Evolutionary conservation across 1,140 invertebrate species (phyloP).

Genomic region (Hyles euphorbiae): DNA sequence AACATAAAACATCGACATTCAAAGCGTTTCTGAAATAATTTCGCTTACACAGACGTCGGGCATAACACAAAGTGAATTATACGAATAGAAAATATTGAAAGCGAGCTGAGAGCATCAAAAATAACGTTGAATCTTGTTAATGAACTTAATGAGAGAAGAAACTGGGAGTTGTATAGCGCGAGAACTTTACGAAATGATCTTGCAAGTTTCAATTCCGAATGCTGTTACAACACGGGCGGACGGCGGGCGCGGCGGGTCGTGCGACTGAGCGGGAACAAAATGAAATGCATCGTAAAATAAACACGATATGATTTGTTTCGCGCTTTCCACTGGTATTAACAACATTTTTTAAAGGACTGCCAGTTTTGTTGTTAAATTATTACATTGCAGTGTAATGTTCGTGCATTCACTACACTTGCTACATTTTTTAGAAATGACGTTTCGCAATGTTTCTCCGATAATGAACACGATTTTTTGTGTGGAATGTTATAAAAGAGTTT

Average conservation of each 20-base stretch:
- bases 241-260: conserved; percentile 20
- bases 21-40: conserved; percentile 65
- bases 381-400: no score
- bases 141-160: conserved; percentile 67
- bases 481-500: no score
- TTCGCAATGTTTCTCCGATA: no score
- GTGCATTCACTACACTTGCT: no score
- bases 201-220: conserved; percentile 60
- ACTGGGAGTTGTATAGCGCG: conserved; percentile 49
- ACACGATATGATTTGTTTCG: conserved; percentile 26
- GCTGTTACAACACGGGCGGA: conserved; percentile 43
- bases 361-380: no score
- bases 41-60: conserved; percentile 50
- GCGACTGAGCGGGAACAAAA: conserved; percentile 41
- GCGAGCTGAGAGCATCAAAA: conserved; percentile 61
- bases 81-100: conserved; percentile 67
- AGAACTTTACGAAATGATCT: conserved; percentile 51
- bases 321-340: no score
- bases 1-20: conserved; percentile 70
- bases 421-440: no score
- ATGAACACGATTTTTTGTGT: no score
- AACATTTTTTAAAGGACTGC: no score
- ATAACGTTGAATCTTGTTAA: conserved; percentile 67
- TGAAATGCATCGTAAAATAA: conserved; percentile 54
- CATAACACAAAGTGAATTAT: conserved; percentile 56